A percentile compares a stretch with the other conserved stretches of the same genome.
Conservation (phyloP, 2,888 invertebrate genomes). For the Coenonympha glycerion region DNA sequence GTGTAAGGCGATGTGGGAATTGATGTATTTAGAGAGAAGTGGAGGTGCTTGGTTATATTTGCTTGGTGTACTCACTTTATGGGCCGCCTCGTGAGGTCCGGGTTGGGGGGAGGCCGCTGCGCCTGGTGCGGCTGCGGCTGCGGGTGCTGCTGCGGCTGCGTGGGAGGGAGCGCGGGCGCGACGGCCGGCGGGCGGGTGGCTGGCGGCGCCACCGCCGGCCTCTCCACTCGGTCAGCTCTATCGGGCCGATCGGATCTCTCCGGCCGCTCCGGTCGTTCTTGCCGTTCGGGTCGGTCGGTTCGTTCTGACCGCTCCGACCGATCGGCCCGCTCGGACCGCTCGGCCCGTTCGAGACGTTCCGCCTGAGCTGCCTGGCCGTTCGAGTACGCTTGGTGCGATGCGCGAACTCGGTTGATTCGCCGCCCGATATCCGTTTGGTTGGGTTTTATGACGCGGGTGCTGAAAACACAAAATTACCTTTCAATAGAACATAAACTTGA, state of each 20-base stretch:
- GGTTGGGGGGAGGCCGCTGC: slow-evolving; percentile 70
- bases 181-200: slow-evolving; percentile 33
- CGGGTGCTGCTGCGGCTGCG: slow-evolving; percentile 46
- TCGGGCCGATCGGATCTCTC: slow-evolving; percentile 36
- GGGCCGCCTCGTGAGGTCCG: slow-evolving; percentile 84
- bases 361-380: slow-evolving; percentile 45
- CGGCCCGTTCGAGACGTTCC: slow-evolving; percentile 43
- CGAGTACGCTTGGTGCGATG: slow-evolving; percentile 58
- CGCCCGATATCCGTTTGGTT: slow-evolving; percentile 92
- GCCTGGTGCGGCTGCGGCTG: slow-evolving; percentile 64
- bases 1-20: too few species aligned
- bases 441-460: slow-evolving; percentile 94
- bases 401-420: slow-evolving; percentile 86
- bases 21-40: too few species aligned
- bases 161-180: slow-evolving; percentile 42
- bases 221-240: slow-evolving; percentile 35
- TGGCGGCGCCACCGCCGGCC: slow-evolving; percentile 37
- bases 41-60: too few species aligned
- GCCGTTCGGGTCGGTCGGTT: slow-evolving; percentile 44
- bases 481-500: background rate
- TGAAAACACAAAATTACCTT: slow-evolving; percentile 54
- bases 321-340: slow-evolving; percentile 37
- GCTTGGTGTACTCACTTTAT: slow-evolving; percentile 80
- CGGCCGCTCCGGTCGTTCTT: slow-evolving; percentile 42
- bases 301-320: slow-evolving; percentile 36